Percentiles rank a stretch among this genome's conserved stretches.
phyloP scores from a whole-genome alignment of 1,140 invertebrate genomes.

The Gonatopus flavifemur region DNA sequence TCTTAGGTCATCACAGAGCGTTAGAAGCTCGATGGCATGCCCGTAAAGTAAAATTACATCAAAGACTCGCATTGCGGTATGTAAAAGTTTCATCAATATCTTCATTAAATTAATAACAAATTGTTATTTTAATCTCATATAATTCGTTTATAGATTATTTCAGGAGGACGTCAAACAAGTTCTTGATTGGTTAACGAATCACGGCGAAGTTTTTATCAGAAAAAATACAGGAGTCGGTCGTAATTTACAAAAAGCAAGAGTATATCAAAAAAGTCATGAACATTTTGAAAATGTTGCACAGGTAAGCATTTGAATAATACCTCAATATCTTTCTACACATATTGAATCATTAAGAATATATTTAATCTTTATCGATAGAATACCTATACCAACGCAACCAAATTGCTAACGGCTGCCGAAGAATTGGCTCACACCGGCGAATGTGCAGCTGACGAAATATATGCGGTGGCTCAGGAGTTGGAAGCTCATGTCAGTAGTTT shows the following conservation, averaged over 20 bases:
- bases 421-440: constrained; percentile 95
- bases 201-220: constrained; percentile 96
- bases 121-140: not conserved
- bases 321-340: not conserved
- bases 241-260: constrained; percentile 89
- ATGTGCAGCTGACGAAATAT: constrained; percentile 94
- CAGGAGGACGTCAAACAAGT: constrained; percentile 96
- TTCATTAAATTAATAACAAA: not conserved
- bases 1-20: constrained; percentile 88
- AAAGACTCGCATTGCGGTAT: constrained; percentile 82
- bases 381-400: constrained; percentile 98
- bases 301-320: constrained; percentile 62
- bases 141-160: constrained; percentile 65
- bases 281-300: constrained; percentile 97
- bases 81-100: too few relatives aligned
- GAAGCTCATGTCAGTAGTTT: constrained; percentile 91
- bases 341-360: not conserved
- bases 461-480: constrained; percentile 88
- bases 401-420: constrained; percentile 91
- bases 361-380: constrained; percentile 67
- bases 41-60: constrained; percentile 91
- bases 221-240: constrained; percentile 96
- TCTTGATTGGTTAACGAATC: constrained; percentile 95
- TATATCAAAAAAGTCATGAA: constrained; percentile 96
- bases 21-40: constrained; percentile 93